These are phyloP conservation scores for Dendrophyllia cribrosa DNA, from an alignment of 64 coral and sea anemone genomes.

Conservation along the genomic window DNA sequence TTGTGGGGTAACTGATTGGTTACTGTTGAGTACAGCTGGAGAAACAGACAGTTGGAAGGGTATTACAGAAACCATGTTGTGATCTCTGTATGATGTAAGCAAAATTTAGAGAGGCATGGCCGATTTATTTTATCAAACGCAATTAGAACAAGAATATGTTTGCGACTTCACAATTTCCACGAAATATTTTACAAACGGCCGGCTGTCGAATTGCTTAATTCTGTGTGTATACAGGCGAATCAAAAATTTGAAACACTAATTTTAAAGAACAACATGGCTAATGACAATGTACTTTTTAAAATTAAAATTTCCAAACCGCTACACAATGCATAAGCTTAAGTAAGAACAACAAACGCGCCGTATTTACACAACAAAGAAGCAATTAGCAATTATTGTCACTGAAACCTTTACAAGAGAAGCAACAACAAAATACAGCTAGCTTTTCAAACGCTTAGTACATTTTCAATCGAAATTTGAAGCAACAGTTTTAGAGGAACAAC, in stretches of 20 bases:
- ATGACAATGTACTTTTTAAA: not conserved
- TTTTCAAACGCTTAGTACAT: not conserved
- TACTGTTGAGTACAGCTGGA: slow-evolving; percentile 13
- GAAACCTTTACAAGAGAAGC: not conserved
- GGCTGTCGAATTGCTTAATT: too few species aligned
- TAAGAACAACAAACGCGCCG: not conserved
- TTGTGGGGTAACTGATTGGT: not conserved
- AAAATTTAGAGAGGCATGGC: not conserved
- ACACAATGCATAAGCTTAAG: not conserved
- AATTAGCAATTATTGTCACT: not conserved
- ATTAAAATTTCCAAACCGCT: slow-evolving; percentile 11
- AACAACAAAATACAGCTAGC: not conserved
- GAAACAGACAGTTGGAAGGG: not conserved
- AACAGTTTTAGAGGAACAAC: not conserved
- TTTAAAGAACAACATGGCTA: not conserved
- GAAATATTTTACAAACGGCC: too few species aligned
- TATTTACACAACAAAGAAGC: slow-evolving; percentile 7
- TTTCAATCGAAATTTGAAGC: too few species aligned
- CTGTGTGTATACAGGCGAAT: not conserved
- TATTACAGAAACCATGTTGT: not conserved
- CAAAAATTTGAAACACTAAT: not conserved
- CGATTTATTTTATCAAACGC: not conserved
- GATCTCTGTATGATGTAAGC: not conserved
- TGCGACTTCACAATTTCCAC: too few species aligned
- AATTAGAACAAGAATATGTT: not conserved